Percentiles rank a stretch among this genome's conserved stretches.
Evolutionary conservation across 2,113 vertebrate species (phyloP).

Genomic region (Corythornis madagascariensis): DNA sequence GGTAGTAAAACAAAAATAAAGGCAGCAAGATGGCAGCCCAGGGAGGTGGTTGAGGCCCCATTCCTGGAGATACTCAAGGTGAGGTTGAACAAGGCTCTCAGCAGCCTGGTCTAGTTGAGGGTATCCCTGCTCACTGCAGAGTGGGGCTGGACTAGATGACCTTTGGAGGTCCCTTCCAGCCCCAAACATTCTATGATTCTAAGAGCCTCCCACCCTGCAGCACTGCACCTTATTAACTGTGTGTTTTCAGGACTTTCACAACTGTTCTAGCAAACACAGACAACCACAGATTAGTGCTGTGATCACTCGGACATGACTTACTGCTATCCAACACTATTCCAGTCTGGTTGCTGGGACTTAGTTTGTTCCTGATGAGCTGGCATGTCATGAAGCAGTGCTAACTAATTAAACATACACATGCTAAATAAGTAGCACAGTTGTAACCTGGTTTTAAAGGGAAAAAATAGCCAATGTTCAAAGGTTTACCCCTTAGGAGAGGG

Average conservation of each 20-base stretch:
- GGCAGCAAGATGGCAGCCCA: background rate
- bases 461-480: background rate
- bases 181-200: too few relatives aligned
- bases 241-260: conserved; percentile 46
- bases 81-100: too few relatives aligned
- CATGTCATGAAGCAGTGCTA: background rate
- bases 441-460: background rate
- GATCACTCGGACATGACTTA: background rate
- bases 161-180: too few relatives aligned
- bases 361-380: background rate
- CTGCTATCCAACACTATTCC: background rate
- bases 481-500: background rate
- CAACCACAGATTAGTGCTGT: background rate
- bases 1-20: background rate
- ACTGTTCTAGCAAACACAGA: conserved; percentile 9
- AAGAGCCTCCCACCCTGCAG: background rate
- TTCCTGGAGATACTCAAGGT: too few relatives aligned
- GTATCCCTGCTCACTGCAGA: too few relatives aligned
- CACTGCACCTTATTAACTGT: background rate
- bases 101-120: too few relatives aligned
- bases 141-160: too few relatives aligned
- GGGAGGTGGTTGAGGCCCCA: too few relatives aligned
- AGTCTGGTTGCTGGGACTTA: background rate
- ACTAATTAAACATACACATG: background rate
- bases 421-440: background rate